Evolutionary conservation across 1,140 invertebrate genomes (phyloP).

Genomic region (Tetramorium parvispinum): DNA sequence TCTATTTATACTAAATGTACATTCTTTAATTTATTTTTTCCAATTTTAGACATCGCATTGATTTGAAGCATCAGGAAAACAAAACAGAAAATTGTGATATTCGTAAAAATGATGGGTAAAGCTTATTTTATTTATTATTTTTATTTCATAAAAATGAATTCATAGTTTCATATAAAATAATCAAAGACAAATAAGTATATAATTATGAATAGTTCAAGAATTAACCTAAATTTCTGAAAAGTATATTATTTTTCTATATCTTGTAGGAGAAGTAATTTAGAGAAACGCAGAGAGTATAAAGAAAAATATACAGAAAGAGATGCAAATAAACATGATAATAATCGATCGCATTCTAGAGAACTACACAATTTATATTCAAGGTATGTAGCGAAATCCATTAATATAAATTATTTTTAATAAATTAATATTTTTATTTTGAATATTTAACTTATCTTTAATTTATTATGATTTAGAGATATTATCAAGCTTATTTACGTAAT

Average conservation of each 20-base stretch:
- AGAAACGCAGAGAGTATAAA: constrained; percentile 22
- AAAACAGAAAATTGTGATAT: neutral
- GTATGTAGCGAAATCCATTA: constrained; percentile 13
- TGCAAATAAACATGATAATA: constrained; percentile 2
- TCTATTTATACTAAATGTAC: neutral
- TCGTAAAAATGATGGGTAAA: constrained; percentile 56
- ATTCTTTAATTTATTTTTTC: neutral
- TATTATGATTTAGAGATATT: neutral
- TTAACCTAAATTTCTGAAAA: neutral
- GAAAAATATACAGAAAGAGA: constrained; percentile 30
- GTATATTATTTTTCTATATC: neutral
- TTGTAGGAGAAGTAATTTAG: constrained; percentile 18
- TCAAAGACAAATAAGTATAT: neutral
- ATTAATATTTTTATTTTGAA: neutral
- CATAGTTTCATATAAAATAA: too few relatives aligned
- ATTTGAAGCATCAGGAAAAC: neutral
- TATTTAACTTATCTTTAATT: neutral
- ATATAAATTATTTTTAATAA: constrained; percentile 9
- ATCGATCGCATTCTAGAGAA: constrained; percentile 61
- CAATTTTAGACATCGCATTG: constrained; percentile 18
- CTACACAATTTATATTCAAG: constrained; percentile 42
- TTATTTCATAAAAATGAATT: neutral
- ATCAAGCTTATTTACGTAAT: neutral
- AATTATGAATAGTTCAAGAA: neutral
- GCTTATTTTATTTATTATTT: neutral